These are phyloP conservation scores for Artibeus jamaicensis DNA, from an alignment of 2,797 vertebrate genomes.

Conservation along the genomic window DNA sequence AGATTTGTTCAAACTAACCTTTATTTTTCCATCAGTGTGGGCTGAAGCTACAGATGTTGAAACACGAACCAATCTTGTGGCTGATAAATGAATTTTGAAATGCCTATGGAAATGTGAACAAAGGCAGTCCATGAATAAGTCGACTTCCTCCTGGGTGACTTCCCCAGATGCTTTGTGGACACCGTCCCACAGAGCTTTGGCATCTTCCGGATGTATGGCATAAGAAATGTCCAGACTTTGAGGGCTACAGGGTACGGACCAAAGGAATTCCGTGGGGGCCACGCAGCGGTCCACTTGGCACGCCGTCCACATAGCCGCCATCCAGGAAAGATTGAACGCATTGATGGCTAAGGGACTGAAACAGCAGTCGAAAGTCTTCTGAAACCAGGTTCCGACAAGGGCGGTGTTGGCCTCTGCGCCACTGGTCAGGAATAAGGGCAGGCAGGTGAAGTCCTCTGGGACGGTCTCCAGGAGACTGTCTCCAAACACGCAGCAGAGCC, in stretches of 20 bases:
- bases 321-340: conserved; percentile 90
- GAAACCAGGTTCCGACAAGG: conserved; percentile 91
- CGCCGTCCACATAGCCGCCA: conserved; percentile 92
- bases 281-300: conserved; percentile 82
- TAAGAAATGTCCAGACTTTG: conserved; percentile 88
- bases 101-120: conserved; percentile 93
- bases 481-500: conserved; percentile 90
- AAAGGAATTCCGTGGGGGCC: conserved; percentile 86
- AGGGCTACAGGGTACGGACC: conserved; percentile 86
- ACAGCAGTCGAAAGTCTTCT: conserved; percentile 92
- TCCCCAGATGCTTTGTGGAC: conserved; percentile 83
- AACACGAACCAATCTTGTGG: conserved; percentile 88
- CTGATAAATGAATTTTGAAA: conserved; percentile 92
- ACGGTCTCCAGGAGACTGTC: conserved; percentile 86
- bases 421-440: conserved; percentile 90
- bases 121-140: conserved; percentile 88
- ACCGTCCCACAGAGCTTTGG: conserved; percentile 91
- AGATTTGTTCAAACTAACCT: conserved; percentile 85
- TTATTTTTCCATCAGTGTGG: conserved; percentile 89
- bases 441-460: conserved; percentile 88
- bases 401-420: conserved; percentile 86
- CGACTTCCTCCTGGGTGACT: conserved; percentile 90
- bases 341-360: conserved; percentile 89
- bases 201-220: conserved; percentile 88
- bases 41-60: conserved; percentile 91